phyloP scores from a whole-genome alignment of 2,797 vertebrate genomes.

The Etheostoma nigrum region DNA sequence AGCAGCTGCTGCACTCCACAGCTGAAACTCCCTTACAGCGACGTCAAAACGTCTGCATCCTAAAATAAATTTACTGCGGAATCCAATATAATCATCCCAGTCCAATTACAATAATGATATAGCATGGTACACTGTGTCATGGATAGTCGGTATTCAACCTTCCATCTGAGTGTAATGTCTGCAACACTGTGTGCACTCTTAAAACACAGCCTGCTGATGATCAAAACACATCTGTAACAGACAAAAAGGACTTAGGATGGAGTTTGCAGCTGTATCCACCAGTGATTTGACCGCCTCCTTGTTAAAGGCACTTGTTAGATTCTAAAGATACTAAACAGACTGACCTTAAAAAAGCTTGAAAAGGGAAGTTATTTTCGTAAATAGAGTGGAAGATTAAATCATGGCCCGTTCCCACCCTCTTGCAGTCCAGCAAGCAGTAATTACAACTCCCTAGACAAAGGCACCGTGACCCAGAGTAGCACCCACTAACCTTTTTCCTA shows the following conservation, averaged over 20 bases:
- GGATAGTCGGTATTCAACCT: slow-evolving; percentile 17
- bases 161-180: slow-evolving; percentile 11
- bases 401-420: slow-evolving; percentile 68
- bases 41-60: slow-evolving; percentile 11
- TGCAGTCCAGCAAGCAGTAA: slow-evolving; percentile 67
- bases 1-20: slow-evolving; percentile 61
- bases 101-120: slow-evolving; percentile 26
- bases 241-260: slow-evolving; percentile 24
- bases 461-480: slow-evolving; percentile 67
- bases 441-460: slow-evolving; percentile 77
- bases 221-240: slow-evolving; percentile 35
- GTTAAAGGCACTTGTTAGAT: slow-evolving; percentile 55
- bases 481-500: slow-evolving; percentile 70
- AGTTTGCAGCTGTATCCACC: slow-evolving; percentile 34
- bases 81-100: slow-evolving; percentile 9
- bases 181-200: slow-evolving; percentile 15
- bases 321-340: slow-evolving; percentile 59
- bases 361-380: slow-evolving; percentile 71
- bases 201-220: slow-evolving; percentile 26
- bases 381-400: slow-evolving; percentile 72
- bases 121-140: neutral
- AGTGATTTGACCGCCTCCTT: slow-evolving; percentile 43
- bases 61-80: slow-evolving; percentile 43
- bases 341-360: slow-evolving; percentile 63
- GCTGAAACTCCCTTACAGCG: slow-evolving; percentile 38